These are phyloP conservation scores for Halictus ligatus DNA, from an alignment of 2,888 invertebrate genomes.

Conservation along the genomic window DNA sequence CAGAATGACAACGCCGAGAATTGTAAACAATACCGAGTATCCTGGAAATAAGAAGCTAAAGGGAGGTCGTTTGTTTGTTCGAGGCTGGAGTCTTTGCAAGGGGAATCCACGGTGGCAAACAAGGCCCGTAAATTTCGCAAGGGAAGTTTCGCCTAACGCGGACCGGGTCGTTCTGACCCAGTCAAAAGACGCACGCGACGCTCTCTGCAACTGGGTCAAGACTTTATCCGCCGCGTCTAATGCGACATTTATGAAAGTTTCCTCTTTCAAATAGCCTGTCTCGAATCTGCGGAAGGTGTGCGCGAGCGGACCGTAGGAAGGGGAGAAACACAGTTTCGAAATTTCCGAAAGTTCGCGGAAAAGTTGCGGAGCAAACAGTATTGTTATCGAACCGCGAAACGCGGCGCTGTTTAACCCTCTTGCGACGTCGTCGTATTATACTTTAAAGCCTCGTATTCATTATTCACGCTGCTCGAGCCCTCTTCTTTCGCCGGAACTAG, in stretches of 20 bases:
- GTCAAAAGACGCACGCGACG: slow-evolving; percentile 9
- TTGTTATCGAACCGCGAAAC: slow-evolving; percentile 13
- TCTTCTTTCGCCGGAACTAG: background rate
- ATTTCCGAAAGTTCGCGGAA: slow-evolving; percentile 4
- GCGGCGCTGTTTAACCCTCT: background rate
- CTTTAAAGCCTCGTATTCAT: background rate
- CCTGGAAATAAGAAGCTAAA: background rate
- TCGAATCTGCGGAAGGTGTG: background rate
- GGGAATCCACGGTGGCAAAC: background rate
- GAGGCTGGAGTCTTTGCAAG: background rate
- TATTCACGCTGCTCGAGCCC: background rate
- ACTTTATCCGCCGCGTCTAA: slow-evolving; percentile 8
- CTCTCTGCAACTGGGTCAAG: background rate
- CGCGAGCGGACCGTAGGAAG: no score
- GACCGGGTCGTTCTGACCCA: background rate
- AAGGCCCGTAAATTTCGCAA: slow-evolving; percentile 5
- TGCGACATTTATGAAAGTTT: slow-evolving; percentile 19
- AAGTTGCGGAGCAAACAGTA: background rate
- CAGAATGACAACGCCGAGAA: background rate
- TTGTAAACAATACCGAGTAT: background rate
- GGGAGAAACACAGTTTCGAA: background rate
- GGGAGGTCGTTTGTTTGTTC: background rate
- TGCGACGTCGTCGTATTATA: background rate
- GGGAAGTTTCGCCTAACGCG: background rate
- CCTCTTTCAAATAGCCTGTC: slow-evolving; percentile 1